Conservation (phyloP, 2,888 invertebrate genomes). For the Vannuccia rotundouncinata region DNA sequence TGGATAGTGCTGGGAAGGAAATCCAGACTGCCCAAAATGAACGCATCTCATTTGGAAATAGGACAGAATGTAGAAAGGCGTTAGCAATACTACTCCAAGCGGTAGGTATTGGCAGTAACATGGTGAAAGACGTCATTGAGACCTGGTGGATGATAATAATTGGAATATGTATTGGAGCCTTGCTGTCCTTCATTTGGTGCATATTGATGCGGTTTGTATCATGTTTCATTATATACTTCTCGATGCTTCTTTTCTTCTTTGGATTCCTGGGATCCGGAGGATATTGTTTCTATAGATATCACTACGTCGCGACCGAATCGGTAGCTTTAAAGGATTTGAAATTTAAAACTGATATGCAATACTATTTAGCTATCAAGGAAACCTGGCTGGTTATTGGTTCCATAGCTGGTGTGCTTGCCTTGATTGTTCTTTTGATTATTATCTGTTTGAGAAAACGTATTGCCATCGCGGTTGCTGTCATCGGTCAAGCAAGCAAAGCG, state of each 20-base stretch:
- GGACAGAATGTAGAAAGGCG: slow-evolving; percentile 25
- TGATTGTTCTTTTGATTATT: slow-evolving; percentile 63
- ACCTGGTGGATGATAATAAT: slow-evolving; percentile 67
- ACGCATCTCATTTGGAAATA: slow-evolving; percentile 27
- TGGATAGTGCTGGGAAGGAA: background rate
- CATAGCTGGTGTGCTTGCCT: slow-evolving; percentile 63
- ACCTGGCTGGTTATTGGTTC: slow-evolving; percentile 51
- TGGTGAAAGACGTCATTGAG: slow-evolving; percentile 70
- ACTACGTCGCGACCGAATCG: background rate
- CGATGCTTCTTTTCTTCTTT: slow-evolving; percentile 66
- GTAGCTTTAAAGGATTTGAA: background rate
- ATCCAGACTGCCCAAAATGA: slow-evolving; percentile 1
- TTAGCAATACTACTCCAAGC: slow-evolving; percentile 59
- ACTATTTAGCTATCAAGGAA: slow-evolving; percentile 36
- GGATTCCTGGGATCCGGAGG: slow-evolving; percentile 60
- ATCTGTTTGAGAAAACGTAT: slow-evolving; percentile 76
- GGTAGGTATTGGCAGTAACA: slow-evolving; percentile 65
- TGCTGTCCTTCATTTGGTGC: slow-evolving; percentile 78
- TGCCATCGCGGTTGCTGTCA: slow-evolving; percentile 77
- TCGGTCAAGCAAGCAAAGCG: slow-evolving; percentile 78
- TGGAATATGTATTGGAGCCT: slow-evolving; percentile 32
- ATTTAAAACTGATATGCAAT: slow-evolving; percentile 28
- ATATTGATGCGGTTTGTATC: slow-evolving; percentile 80
- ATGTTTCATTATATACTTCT: slow-evolving; percentile 75
- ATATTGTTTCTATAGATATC: slow-evolving; percentile 35